Percentiles rank a stretch among this genome's conserved stretches.
These are phyloP conservation scores for Metopolophium dirhodum DNA, from an alignment of 1,140 invertebrate genomes.

Conservation along the genomic window DNA sequence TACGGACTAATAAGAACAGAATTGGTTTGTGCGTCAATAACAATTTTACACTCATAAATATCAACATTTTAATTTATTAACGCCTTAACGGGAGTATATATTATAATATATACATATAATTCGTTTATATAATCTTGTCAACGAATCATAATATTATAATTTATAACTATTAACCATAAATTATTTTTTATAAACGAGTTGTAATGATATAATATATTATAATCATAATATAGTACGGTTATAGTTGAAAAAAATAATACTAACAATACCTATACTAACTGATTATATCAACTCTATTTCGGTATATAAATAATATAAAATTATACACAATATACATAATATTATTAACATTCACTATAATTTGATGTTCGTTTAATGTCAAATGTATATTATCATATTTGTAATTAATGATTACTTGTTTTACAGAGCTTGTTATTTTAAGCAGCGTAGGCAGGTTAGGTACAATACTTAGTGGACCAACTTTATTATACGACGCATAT, in stretches of 20 bases:
- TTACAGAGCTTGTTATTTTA: not conserved
- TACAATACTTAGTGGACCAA: not conserved
- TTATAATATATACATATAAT: not conserved
- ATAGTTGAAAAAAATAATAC: not conserved
- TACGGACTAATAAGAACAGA: not conserved
- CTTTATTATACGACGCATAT: not conserved
- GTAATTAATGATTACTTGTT: slow-evolving; percentile 7
- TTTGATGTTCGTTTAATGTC: not conserved
- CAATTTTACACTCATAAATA: not conserved
- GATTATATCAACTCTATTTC: not conserved
- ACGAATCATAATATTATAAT: not conserved
- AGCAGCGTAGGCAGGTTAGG: not conserved
- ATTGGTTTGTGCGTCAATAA: not conserved
- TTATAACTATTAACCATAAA: not conserved
- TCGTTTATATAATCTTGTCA: not conserved
- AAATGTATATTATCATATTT: slow-evolving; percentile 10
- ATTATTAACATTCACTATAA: not conserved
- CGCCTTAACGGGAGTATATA: not conserved
- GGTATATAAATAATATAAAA: not conserved
- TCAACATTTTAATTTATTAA: not conserved
- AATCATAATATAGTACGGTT: not conserved
- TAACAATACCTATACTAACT: not conserved
- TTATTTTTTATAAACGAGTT: not conserved
- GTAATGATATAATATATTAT: not conserved
- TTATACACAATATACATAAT: no score